Base-by-base conservation (phyloP, 2,888 invertebrate genomes). In the Cybosia mesomella region DNA sequence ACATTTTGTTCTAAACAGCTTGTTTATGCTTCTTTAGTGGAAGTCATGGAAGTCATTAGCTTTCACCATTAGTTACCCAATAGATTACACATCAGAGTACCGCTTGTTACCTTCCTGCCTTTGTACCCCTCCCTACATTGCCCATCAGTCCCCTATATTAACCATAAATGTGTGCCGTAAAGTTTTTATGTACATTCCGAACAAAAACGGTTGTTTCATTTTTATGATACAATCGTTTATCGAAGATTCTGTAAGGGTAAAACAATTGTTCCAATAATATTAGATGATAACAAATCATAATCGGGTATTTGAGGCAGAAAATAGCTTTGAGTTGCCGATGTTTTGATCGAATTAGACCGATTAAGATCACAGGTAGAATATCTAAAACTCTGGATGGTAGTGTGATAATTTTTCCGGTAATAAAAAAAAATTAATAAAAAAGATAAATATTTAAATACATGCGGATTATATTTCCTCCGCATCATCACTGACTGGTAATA, bases 151-250 rank as follows among this genome's bases (percentile, higher is more conserved):
- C n/a, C 28, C 28, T 32, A 15, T 15, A 43, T 58, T 54, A 66
- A 58, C 28, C n/a, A 49, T 34, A 34, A 58, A 34, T 53, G 18
- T 49, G 49, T 32, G 49, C 59, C 54, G 61, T 79, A 74, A 78
- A 77, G 53, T 71, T 79, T 74, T 78, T 79, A 78, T 65, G 58
- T 21, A 43, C 67, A 36, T 60, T 64, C 67, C 1, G 43, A 67
- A 72, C 79, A 76, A 79, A 76, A 78, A 66, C 70, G 76, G 66
- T 70, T 70, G 65, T 66, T 34, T 59, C 43, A 55, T 60, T 76
- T 72, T 61, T 57, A 67, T 75, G 75, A 69, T 64, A 36, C 28
- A 21, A 59, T 3, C 58, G 36, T 58, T 65, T 53, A 59, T 58
- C n/a, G 28, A 57, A 0, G n/a, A 39, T 57, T 39, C 18, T 34